These are phyloP conservation scores for Eptatretus burgeri DNA, from an alignment of 2,113 vertebrate genomes.

Conservation along the genomic window DNA sequence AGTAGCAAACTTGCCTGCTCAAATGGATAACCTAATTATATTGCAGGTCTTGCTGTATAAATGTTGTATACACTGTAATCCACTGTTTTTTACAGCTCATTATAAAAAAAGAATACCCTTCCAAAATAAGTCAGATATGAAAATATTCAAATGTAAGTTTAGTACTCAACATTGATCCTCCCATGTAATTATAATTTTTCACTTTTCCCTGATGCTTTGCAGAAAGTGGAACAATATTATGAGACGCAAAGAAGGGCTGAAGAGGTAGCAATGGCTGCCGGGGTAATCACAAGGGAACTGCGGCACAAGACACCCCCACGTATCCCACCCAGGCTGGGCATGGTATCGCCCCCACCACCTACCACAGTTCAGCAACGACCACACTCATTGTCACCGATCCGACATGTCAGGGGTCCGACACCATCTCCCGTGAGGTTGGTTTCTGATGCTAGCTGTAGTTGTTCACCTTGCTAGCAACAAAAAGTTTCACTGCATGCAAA, in stretches of 20 bases:
- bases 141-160: too few species aligned
- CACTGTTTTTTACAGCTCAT: too few species aligned
- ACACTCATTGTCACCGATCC: conserved; percentile 75
- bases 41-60: too few species aligned
- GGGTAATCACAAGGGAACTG: conserved; percentile 30
- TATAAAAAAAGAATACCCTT: too few species aligned
- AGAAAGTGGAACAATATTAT: conserved; percentile 58
- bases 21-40: too few species aligned
- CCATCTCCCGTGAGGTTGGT: conserved; percentile 65
- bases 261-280: conserved; percentile 46
- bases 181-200: too few species aligned
- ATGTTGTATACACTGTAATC: too few species aligned
- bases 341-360: conserved; percentile 49
- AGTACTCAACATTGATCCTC: too few species aligned
- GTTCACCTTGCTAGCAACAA: too few species aligned
- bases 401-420: conserved; percentile 58
- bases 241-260: conserved; percentile 18
- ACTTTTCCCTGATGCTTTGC: conserved; percentile 8
- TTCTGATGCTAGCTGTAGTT: not conserved
- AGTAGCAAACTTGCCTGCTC: too few species aligned
- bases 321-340: conserved; percentile 56
- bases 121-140: too few species aligned
- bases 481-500: too few species aligned
- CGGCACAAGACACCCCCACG: conserved; percentile 70
- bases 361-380: conserved; percentile 45